Base-by-base conservation (phyloP, 2,113 vertebrate species). In the Zapornia atra region DNA sequence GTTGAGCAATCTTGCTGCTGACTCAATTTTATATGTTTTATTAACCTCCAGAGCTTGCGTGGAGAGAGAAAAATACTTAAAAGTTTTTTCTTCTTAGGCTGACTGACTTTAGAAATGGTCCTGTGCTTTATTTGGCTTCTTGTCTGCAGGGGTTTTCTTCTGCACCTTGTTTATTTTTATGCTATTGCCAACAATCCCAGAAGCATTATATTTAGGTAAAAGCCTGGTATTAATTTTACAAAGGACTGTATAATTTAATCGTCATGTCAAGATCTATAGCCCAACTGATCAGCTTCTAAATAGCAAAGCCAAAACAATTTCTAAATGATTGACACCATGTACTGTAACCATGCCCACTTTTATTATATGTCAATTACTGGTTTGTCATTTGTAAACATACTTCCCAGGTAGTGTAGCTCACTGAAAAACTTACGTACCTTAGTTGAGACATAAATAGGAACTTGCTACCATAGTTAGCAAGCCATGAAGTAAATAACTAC, bases 11-110 rank as follows among this genome's bases (percentile, higher is more conserved):
- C 6, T 4, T 91, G 42, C 81, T 80, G 54, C 48, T 80, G 57
- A 80, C 28, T 94, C 63, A 70, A 40, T 75, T 92, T 83, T 88
- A n/a, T 92, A 10, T 88, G 42, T 86, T 93, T 95, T 88, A 85
- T 94, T 92, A 92, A 84, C 51, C 63, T 92, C 31, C 31, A 80
- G 72, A 90, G 48, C 24, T 72, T 72, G 19, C 8, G 2, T 66
- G 25, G n/a, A 87, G 94, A 93, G 51, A 75, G 59, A 69, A 82
- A 56, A 96, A 82, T 38, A 48, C 15, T 70, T 48, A 12, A 72
- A 54, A 15, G 48, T 75, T 40, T 6, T 82, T 66, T 90, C 80
- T 68, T 50, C 50, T 73, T 63, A 20, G 28, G n/a, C 15, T 64
- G 65, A 60, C 44, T 66, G 71, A 70, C 78, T 84, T 91, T 79